Evolutionary conservation across 1,140 invertebrate species (phyloP).

Genomic region (Stenopsyche tienmushanensis): DNA sequence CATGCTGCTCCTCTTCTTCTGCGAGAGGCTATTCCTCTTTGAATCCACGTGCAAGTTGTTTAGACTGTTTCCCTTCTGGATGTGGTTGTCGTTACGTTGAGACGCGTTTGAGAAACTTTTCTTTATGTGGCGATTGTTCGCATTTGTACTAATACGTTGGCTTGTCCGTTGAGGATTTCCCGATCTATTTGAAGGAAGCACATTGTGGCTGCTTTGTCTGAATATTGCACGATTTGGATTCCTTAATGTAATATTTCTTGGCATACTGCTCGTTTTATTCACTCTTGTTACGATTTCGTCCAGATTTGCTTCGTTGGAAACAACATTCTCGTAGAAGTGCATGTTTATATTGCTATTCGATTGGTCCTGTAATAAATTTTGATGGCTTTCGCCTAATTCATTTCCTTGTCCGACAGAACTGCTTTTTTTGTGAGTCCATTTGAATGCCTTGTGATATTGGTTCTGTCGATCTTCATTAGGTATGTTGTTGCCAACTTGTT

Average conservation of each 20-base stretch:
- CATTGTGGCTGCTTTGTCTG: conserved; percentile 31
- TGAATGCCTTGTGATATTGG: conserved; percentile 45
- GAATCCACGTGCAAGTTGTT: conserved; percentile 34
- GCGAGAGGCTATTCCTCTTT: conserved; percentile 29
- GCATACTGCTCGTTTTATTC: conserved; percentile 51
- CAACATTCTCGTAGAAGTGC: conserved; percentile 54
- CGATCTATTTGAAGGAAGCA: background rate
- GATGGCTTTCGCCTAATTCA: conserved; percentile 51
- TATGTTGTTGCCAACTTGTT: conserved; percentile 26
- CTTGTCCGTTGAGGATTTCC: conserved; percentile 18
- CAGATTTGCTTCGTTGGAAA: conserved; percentile 44
- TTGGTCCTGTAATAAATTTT: conserved; percentile 52
- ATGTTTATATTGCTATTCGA: conserved; percentile 43
- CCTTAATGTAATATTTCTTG: conserved; percentile 44
- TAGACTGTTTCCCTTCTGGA: conserved; percentile 38
- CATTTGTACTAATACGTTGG: conserved; percentile 19
- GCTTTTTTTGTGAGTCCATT: conserved; percentile 52
- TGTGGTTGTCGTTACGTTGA: conserved; percentile 19
- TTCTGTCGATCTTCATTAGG: conserved; percentile 51
- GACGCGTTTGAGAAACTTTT: conserved; percentile 39
- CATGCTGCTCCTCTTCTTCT: conserved; percentile 31
- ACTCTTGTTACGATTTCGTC: conserved; percentile 42
- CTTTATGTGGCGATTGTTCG: conserved; percentile 27
- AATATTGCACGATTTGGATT: conserved; percentile 15
- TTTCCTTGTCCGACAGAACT: conserved; percentile 52